phyloP scores from a whole-genome alignment of 2,113 vertebrate genomes.

The Clarias batrachus region DNA sequence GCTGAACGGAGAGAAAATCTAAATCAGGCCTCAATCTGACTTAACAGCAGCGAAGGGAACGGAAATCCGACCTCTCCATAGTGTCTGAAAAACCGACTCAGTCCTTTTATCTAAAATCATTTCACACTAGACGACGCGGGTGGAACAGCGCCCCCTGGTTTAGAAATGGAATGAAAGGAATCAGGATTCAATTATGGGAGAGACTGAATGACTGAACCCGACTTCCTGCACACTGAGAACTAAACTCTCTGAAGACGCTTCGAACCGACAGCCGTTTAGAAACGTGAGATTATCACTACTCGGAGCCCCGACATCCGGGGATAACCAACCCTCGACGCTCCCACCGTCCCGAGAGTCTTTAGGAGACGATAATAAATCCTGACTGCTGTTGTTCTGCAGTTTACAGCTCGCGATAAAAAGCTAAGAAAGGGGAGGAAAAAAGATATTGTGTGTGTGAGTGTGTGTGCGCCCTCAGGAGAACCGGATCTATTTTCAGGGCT shows the following conservation, averaged over 20 bases:
- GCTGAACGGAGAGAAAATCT: constrained; percentile 3
- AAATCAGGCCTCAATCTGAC: constrained; percentile 6
- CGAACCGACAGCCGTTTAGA: no score
- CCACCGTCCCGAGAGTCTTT: constrained; percentile 14
- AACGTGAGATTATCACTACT: rapidly evolving
- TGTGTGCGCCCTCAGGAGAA: not conserved
- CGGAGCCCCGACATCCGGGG: not conserved
- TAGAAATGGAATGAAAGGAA: no score
- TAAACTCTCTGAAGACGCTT: no score
- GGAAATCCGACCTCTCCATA: not conserved
- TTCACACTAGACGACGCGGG: no score
- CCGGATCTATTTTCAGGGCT: not conserved
- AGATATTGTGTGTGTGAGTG: not conserved
- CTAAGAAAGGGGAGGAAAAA: not conserved
- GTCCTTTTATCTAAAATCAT: no score
- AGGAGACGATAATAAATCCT: not conserved
- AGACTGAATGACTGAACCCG: no score
- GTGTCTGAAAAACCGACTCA: no score
- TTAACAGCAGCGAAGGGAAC: not conserved
- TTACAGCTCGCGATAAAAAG: not conserved
- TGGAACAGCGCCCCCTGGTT: no score
- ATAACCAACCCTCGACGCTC: not conserved
- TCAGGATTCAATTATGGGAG: no score
- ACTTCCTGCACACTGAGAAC: no score
- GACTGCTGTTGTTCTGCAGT: constrained; percentile 12